A percentile compares a stretch with the other conserved stretches of the same genome.
phyloP scores from a whole-genome alignment of 2,113 vertebrate genomes.

The Notarius quadriscutis region DNA sequence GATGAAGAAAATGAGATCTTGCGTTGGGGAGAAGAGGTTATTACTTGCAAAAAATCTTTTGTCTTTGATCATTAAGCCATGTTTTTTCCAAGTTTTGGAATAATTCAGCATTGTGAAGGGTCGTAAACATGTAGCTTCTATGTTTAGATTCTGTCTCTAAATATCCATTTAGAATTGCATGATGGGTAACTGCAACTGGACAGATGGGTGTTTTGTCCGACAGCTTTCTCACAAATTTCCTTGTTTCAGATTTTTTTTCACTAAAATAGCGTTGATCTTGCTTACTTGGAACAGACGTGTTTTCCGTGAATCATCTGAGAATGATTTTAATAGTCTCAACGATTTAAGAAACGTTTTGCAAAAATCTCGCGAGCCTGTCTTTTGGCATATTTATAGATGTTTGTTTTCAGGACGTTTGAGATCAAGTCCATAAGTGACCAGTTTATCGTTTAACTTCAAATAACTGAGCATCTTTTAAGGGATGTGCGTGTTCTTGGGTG shows the following conservation, averaged over 20 bases:
- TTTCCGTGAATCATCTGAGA: not conserved
- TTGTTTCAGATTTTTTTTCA: not conserved
- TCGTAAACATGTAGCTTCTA: too few species aligned
- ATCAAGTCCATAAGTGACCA: not conserved
- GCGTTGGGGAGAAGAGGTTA: not conserved
- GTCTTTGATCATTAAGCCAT: not conserved
- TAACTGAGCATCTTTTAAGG: not conserved
- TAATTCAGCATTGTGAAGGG: too few species aligned
- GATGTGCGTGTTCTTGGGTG: not conserved
- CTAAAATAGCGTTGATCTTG: not conserved
- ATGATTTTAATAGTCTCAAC: not conserved
- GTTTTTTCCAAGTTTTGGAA: not conserved
- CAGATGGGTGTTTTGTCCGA: not conserved
- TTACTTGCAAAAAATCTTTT: not conserved
- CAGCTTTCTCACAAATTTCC: not conserved
- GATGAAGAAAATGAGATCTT: conserved; percentile 40
- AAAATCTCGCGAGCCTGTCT: not conserved
- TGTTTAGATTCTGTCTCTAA: not conserved
- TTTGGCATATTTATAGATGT: not conserved
- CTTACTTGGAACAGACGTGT: not conserved
- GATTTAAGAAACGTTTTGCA: too few species aligned
- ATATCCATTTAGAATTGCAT: not conserved
- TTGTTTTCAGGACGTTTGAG: not conserved
- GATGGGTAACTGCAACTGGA: not conserved
- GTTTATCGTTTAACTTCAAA: not conserved